Percentiles rank a stretch among this genome's conserved stretches.
These are phyloP conservation scores for Podotricha telesiphe DNA, from an alignment of 2,888 invertebrate species.

Conservation along the genomic window DNA sequence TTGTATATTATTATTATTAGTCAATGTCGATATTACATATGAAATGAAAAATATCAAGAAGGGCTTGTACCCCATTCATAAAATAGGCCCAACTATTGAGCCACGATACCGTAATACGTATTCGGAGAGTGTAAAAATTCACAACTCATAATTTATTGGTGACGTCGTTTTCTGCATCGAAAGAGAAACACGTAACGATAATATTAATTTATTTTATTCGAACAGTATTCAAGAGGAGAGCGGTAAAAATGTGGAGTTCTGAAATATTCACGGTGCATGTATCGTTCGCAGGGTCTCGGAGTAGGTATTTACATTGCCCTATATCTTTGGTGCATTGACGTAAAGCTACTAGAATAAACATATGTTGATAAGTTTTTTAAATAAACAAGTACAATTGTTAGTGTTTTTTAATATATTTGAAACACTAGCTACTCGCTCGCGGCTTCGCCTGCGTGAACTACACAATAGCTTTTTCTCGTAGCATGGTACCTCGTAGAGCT, in stretches of 20 bases:
- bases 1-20: no score
- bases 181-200: conserved; percentile 30
- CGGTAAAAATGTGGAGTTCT: conserved; percentile 50
- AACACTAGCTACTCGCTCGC: no score
- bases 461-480: no score
- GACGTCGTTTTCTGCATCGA: conserved; percentile 17
- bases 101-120: neutral
- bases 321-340: conserved; percentile 49
- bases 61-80: no score
- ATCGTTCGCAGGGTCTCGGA: conserved; percentile 54
- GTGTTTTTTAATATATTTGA: no score
- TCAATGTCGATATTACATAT: no score
- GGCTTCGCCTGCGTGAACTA: no score
- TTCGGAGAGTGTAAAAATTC: conserved; percentile 4
- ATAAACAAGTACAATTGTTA: no score
- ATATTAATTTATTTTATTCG: conserved; percentile 36
- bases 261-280: conserved; percentile 56
- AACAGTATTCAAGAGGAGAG: conserved; percentile 40
- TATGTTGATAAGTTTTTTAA: neutral
- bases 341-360: conserved; percentile 30
- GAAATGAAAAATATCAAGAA: no score
- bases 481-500: no score
- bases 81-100: neutral
- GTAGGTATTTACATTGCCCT: conserved; percentile 54
- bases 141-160: conserved; percentile 15